A percentile compares a stretch with the other conserved stretches of the same genome.
phyloP scores from a whole-genome alignment of 1,140 invertebrate genomes.

The Melitaea cinxia region DNA sequence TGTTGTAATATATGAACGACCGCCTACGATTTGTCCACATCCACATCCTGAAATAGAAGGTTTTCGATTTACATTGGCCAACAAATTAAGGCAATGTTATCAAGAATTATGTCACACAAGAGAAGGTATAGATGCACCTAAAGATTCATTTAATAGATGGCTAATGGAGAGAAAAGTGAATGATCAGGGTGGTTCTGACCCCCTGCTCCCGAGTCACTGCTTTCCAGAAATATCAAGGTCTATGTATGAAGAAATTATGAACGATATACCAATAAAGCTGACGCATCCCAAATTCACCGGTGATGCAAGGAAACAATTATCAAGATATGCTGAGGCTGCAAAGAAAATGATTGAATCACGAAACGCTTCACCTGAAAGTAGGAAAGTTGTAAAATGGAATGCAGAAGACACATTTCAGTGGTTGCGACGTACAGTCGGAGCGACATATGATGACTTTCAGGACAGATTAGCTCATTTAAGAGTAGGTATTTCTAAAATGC shows the following conservation, averaged over 20 bases:
- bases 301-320: conserved; percentile 97
- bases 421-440: conserved; percentile 95
- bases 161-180: conserved; percentile 96
- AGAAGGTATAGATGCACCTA: conserved; percentile 96
- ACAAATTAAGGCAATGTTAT: conserved; percentile 94
- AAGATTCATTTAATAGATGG: conserved; percentile 98
- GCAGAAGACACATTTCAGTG: conserved; percentile 98
- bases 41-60: conserved; percentile 96
- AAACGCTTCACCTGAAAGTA: conserved; percentile 94
- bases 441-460: conserved; percentile 97
- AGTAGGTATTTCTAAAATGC: conserved; percentile 60
- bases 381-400: conserved; percentile 99
- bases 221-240: conserved; percentile 95
- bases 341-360: conserved; percentile 98
- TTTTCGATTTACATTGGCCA: conserved; percentile 88
- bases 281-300: conserved; percentile 96
- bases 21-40: conserved; percentile 91
- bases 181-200: conserved; percentile 92
- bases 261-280: conserved; percentile 98
- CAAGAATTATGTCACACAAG: conserved; percentile 96
- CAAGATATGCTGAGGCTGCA: conserved; percentile 96
- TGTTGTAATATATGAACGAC: conserved; percentile 95
- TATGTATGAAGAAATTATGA: conserved; percentile 99
- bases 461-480: conserved; percentile 88
- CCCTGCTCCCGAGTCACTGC: conserved; percentile 94